Evolutionary conservation across 2,797 vertebrate species (phyloP).

Genomic region (Ctenopoma kingsleyae): DNA sequence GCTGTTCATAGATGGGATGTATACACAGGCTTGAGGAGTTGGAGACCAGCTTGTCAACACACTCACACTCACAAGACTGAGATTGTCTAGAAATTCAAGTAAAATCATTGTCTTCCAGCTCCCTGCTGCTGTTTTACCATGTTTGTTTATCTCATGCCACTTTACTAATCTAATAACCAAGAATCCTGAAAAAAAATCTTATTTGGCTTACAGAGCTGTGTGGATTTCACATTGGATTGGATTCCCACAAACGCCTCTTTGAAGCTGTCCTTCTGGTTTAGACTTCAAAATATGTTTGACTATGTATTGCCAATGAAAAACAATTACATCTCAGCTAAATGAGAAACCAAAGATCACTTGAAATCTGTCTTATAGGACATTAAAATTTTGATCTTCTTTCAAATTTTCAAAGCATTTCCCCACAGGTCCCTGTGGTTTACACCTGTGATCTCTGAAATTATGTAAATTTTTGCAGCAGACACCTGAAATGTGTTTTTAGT

Average conservation of each 20-base stretch:
- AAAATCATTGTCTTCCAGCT: slow-evolving; percentile 3
- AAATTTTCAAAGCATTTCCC: too few species aligned
- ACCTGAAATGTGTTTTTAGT: neutral
- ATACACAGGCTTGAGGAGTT: slow-evolving; percentile 16
- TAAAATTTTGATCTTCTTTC: too few species aligned
- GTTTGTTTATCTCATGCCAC: neutral
- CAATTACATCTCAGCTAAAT: neutral
- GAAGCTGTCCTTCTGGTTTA: slow-evolving; percentile 45
- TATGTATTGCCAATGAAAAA: slow-evolving; percentile 10
- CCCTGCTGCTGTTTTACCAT: neutral
- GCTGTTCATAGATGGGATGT: slow-evolving; percentile 13
- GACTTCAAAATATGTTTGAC: slow-evolving; percentile 36
- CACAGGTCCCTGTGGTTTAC: neutral
- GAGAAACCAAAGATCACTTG: neutral
- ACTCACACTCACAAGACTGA: neutral
- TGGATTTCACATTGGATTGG: slow-evolving; percentile 54
- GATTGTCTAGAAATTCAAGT: neutral
- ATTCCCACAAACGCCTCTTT: slow-evolving; percentile 59
- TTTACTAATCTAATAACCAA: slow-evolving; percentile 23
- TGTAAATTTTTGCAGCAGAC: neutral
- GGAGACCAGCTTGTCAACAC: slow-evolving; percentile 1
- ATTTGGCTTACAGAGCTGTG: slow-evolving; percentile 49
- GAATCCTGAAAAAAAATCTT: slow-evolving; percentile 15
- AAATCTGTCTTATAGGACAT: neutral
- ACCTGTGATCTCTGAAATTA: neutral